Base-by-base conservation (phyloP, 2,888 invertebrate species). In the Chrysotoxum bicinctum region DNA sequence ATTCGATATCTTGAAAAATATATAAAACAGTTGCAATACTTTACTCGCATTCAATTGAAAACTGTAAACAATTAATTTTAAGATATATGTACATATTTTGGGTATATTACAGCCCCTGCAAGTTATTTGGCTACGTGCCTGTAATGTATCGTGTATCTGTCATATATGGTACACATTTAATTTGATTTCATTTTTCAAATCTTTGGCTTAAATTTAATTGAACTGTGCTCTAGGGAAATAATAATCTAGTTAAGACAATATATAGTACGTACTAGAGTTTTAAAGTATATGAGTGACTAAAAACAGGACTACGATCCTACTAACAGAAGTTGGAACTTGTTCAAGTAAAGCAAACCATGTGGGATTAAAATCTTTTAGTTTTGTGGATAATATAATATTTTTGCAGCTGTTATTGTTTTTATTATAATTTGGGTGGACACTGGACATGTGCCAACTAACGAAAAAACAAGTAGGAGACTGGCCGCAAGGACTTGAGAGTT, bases 391-490 rank as follows among this genome's bases (percentile, higher is more conserved):
- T 10, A 45, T 30, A 62, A 64, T 69, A 74, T 66, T 43, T 30
- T 64, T 80, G 84, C 84, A 84, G 84, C 84, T 84, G 84, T 70
- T 82, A 77, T 82, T 72, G 60, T 76, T 76, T 69, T 76, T 43
- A 43, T 56, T 32, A 32, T 6, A 35, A 19, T 45, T 16, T 58
- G 68, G 60, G 60, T 78, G 83, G 62, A 78, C 58, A 26, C 21
- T 52, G 45, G 64, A 66, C 48, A 66, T 66, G 12, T 66, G 66
- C 48, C 50, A 64, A 48, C 64, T 45, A 43, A 43, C 3, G 23
- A 16, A 32, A 40, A 40, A 60, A 19, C 69, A 40, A 62, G 43
- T 56, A 62, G 73, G 43, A 66, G 37, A 30, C 45, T 16, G 19
- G 64, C 68, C 64, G 26, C 64, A 81, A 81, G 81, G 81, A 81